Base-by-base conservation (phyloP, 2,888 invertebrate species). In the Phymatocera aterrima region DNA sequence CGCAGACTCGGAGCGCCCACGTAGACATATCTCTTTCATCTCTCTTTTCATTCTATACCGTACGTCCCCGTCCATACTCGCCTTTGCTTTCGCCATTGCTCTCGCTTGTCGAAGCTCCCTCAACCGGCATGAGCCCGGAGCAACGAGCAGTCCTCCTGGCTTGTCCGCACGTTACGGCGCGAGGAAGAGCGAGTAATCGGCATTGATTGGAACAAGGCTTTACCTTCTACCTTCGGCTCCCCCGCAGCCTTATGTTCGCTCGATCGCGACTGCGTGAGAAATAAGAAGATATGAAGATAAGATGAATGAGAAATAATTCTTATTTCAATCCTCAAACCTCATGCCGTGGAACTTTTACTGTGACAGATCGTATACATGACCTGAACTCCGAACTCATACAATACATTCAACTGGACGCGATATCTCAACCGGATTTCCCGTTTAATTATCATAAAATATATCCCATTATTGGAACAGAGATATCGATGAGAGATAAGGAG, bases 151-250 rank as follows among this genome's bases (percentile, higher is more conserved):
- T 48, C 48, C n/a, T n/a, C n/a, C 48, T 21, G 70, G 51, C 28
- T 34, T 70, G 48, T 70, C 70, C 40, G 57, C 24, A 37, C 18
- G 37, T 54, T 57, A 34, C 51, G 72, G 28, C 57, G 57, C 21
- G 75, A 57, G 28, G 37, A 54, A 60, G 74, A 57, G 40, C 54
- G 60, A 75, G 57, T 75, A 57, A 75, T 75, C 75, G 75, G 57
- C 60, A 75, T 57, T 60, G 75, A 75, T 75, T 75, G 57, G 57
- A 60, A 75, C 75, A 51, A 72, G 72, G 51, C 51, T 34, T 34
- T 10, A 18, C 57, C n/a, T 40, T 72, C n/a, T 21, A 2, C 24
- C 24, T 24, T 24, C 54, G 15, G 24, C 57, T 6, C 54, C 57
- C 18, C 31, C 18, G 31, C 12, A 21, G 10, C 15, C 46, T 28